Evolutionary conservation across 2,888 invertebrate genomes (phyloP), one percentile per base, ranked within the genome.

Genomic region (Platycnemis pennipes): DNA sequence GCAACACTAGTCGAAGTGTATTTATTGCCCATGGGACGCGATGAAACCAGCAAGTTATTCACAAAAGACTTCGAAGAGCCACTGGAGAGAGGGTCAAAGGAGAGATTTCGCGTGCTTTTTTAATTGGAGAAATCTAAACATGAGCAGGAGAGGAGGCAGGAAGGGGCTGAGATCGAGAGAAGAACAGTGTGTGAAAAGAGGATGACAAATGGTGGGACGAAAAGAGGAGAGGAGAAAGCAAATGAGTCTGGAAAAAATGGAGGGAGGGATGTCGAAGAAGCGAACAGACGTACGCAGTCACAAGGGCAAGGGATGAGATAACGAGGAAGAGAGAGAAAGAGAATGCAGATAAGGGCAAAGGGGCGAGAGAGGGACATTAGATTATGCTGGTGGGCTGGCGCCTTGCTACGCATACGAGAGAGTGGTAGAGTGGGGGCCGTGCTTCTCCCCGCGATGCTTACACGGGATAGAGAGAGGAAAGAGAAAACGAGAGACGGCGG

Each of bases 301-400:
- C n/a, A 69, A 69, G 69, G 69, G 31, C 31, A n/a, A n/a, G 69
- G 69, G 31, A 69, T 31, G 69, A 69, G 69, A 69, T 69, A 69
- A 69, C 69, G 91, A 91, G 91, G 63, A 26, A 31, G 56, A 42
- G 42, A 53, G 45, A 44, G 42, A 88, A 22, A 45, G 45, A 45
- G 53, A 49, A 42, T 37, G 44, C 56, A 63, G 53, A 53, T 53
- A 91, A 91, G 44, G 56, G 63, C 22, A 42, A 42, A 91, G 56
- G 19, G 37, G 89, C 45, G 89, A 42, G 53, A 37, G 19, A 37
- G 89, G 53, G 53, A n/a, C 45, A 87, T 45, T 87, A 45, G 87
- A 87, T 44, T 87, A 45, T 22, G 45, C 22, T 16, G 22, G 26
- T 26, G 87, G 87, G 45, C 45, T 45, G 26, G 87, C 31, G 87